phyloP scores from a whole-genome alignment of 2,113 vertebrate species.

The Sardina pilchardus region DNA sequence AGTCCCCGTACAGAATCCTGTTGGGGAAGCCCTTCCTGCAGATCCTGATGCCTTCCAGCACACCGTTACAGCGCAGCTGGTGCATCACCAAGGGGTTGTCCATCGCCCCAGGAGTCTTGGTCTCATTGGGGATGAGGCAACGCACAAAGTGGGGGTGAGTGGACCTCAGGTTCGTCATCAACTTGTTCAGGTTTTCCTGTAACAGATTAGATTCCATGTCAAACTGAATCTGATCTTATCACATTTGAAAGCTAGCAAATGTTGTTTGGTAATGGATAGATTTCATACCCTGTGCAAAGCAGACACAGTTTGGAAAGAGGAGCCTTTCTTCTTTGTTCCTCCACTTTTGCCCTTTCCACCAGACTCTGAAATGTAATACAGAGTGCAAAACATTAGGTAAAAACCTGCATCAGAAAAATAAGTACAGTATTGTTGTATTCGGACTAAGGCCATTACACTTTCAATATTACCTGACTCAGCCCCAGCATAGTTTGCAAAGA shows the following conservation, averaged over 20 bases:
- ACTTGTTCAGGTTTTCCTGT: conserved; percentile 92
- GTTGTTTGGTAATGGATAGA: background rate
- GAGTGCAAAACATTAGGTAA: background rate
- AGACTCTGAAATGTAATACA: background rate
- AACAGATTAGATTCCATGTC: background rate
- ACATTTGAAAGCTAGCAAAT: background rate
- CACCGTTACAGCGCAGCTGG: conserved; percentile 94
- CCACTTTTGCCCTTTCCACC: conserved; percentile 60
- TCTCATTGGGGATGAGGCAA: conserved; percentile 91
- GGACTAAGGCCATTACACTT: too few species aligned
- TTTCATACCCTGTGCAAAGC: conserved; percentile 81
- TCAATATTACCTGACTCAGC: conserved; percentile 73
- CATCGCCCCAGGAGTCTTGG: conserved; percentile 87
- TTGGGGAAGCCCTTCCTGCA: conserved; percentile 89
- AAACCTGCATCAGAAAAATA: background rate
- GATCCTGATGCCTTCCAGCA: conserved; percentile 91
- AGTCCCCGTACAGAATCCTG: conserved; percentile 86
- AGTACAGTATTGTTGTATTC: too few species aligned
- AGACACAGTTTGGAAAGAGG: conserved; percentile 91
- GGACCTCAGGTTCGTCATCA: conserved; percentile 89
- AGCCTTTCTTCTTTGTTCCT: conserved; percentile 85
- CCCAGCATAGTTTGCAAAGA: conserved; percentile 81
- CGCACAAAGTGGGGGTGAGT: conserved; percentile 94
- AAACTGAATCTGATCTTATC: background rate
- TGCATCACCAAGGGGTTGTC: conserved; percentile 93